phyloP scores from a whole-genome alignment of 2,113 vertebrate genomes.

The Azemiops feae region DNA sequence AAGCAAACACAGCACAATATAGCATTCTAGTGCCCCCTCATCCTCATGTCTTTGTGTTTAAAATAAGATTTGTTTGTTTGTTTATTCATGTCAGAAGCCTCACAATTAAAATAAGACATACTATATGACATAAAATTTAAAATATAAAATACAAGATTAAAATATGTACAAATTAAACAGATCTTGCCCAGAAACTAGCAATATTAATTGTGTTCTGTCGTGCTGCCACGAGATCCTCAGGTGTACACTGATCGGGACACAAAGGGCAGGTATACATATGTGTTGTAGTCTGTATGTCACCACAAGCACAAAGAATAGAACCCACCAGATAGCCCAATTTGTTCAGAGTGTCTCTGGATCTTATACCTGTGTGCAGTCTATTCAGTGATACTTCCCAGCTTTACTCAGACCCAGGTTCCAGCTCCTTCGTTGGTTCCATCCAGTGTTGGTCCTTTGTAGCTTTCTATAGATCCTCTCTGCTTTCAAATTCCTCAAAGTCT shows the following conservation, averaged over 20 bases:
- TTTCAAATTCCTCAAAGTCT: background rate
- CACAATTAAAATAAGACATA: background rate
- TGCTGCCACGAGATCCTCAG: background rate
- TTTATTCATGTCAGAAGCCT: background rate
- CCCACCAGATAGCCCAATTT: background rate
- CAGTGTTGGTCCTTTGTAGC: background rate
- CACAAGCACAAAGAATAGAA: background rate
- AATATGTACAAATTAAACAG: background rate
- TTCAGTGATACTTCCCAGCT: background rate
- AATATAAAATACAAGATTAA: background rate
- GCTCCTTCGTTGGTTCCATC: background rate
- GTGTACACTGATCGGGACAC: background rate
- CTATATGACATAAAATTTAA: background rate
- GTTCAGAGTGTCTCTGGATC: background rate
- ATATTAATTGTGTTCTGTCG: background rate
- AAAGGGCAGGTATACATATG: background rate
- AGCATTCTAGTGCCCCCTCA: too few relatives aligned
- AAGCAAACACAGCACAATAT: background rate
- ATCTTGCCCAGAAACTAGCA: background rate
- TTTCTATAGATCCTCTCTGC: background rate
- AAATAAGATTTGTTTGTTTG: background rate
- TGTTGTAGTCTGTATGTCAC: background rate
- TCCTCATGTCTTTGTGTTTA: background rate
- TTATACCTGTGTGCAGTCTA: background rate
- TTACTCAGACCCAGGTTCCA: background rate